Evolutionary conservation across 2,888 invertebrate genomes (phyloP).

Genomic region (Aphodius granarius): DNA sequence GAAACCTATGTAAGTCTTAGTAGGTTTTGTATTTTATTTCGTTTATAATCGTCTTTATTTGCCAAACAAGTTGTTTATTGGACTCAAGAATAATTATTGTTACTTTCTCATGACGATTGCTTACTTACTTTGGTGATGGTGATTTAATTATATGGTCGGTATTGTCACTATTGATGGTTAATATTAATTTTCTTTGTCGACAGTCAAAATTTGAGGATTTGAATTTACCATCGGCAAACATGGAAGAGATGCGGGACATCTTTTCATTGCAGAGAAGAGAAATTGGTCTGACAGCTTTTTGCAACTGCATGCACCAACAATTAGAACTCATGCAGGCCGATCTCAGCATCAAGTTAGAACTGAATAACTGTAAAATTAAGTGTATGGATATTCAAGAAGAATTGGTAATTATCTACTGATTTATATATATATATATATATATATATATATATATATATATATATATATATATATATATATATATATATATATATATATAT

Average conservation of each 20-base stretch:
- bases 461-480: too few species aligned
- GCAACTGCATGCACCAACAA: constrained; percentile 12
- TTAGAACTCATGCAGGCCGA: neutral
- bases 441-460: too few species aligned
- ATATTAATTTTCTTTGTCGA: neutral
- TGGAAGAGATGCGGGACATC: neutral
- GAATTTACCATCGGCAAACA: neutral
- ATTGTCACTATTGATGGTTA: neutral
- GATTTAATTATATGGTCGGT: too few species aligned
- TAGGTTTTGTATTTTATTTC: too few species aligned
- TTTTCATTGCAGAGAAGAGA: constrained; percentile 18
- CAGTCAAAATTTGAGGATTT: neutral
- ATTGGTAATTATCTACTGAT: constrained; percentile 22
- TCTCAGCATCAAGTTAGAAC: constrained; percentile 1
- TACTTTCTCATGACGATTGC: too few species aligned
- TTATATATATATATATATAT: too few species aligned
- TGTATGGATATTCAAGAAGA: constrained; percentile 6
- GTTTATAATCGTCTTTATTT: too few species aligned
- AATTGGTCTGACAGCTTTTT: constrained; percentile 15
- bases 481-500: too few species aligned
- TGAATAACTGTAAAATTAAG: constrained; percentile 7
- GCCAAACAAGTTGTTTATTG: too few species aligned
- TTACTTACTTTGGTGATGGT: too few species aligned
- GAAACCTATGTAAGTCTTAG: constrained; percentile 18
- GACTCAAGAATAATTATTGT: too few species aligned